These are phyloP conservation scores for Pocota personata DNA, from an alignment of 2,888 invertebrate genomes.

Conservation along the genomic window DNA sequence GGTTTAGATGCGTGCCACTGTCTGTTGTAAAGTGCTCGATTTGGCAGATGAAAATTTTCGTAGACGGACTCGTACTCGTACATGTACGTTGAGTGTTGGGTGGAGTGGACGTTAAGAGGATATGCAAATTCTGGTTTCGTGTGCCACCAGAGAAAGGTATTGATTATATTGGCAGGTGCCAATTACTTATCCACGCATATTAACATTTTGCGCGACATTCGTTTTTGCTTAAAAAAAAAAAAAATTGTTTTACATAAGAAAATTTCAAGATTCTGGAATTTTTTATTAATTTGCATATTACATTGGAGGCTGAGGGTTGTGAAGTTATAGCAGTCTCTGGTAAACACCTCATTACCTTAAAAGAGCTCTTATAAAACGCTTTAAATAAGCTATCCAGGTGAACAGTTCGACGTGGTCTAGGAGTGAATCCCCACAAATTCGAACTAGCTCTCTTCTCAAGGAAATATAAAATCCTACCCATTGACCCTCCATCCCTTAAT, in stretches of 20 bases:
- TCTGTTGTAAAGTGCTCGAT: conserved; percentile 56
- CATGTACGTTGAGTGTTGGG: neutral
- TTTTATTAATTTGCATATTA: neutral
- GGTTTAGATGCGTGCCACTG: conserved; percentile 73
- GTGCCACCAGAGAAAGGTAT: conserved; percentile 71
- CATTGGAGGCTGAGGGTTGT: no score
- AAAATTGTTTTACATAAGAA: neutral
- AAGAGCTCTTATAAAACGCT: no score
- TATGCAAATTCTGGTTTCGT: conserved; percentile 71
- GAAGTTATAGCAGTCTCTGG: no score
- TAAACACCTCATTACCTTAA: no score
- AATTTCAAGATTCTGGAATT: neutral
- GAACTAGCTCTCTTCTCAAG: no score
- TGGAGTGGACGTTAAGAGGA: conserved; percentile 1
- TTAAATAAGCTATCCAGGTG: no score
- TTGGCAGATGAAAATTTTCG: conserved; percentile 61
- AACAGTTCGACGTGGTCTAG: no score
- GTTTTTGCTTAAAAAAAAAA: neutral
- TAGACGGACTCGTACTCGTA: conserved; percentile 3
- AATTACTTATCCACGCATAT: conserved; percentile 69
- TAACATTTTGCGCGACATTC: conserved; percentile 55
- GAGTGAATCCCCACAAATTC: no score
- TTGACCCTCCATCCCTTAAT: no score
- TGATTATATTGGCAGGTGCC: conserved; percentile 73
- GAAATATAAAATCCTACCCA: no score